Evolutionary conservation across 1,140 invertebrate species (phyloP), one percentile per base, ranked within the genome.

Genomic region (Pogonomyrmex barbatus): DNA sequence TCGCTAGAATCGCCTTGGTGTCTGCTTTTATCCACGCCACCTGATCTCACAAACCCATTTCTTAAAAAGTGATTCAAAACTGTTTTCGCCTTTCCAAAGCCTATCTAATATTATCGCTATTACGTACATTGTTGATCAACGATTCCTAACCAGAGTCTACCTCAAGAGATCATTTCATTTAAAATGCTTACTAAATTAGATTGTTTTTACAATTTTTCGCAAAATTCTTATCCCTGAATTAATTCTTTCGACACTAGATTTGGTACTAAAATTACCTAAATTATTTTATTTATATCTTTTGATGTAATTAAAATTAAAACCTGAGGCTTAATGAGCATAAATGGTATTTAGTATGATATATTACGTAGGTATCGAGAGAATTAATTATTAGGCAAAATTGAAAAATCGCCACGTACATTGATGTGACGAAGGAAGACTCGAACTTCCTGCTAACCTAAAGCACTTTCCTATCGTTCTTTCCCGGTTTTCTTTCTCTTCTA

Each of bases 11-110:
- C 76, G 98, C 98, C 95, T 98, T 98, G 60, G 98, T 98, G 95
- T 99, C 98, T 77, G 97, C 97, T 95, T 98, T 98, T 94, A 98
- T 98, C 98, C 98, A 98, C 83, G 98, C 98, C 85, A 98, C 97
- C 98, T 98, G 95, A 76, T 88, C 90, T 89, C 90, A 91, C 89
- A 87, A 88, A 91, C 84, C 87, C 90, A 90, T 91, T 87, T 73
- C 81, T 91, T 91, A 91, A 36, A 68, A 10, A 39, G n/a, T 42
- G 39, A 58, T 67, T 63, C 47, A 54, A 3, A 52, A 52, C 30
- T 42, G 24, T 63, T 45, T 62, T 42, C 47, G 62, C 9, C 33
- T 58, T 73, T 17, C 42, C 67, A 58, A 60, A 75, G 17, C 56
- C 33, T 73, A 56, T 54, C 68, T 83, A 75, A 73, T 83, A 42